Evolutionary conservation across 2,113 vertebrate species (phyloP).

Genomic region (Dicerorhinus sumatrensis): DNA sequence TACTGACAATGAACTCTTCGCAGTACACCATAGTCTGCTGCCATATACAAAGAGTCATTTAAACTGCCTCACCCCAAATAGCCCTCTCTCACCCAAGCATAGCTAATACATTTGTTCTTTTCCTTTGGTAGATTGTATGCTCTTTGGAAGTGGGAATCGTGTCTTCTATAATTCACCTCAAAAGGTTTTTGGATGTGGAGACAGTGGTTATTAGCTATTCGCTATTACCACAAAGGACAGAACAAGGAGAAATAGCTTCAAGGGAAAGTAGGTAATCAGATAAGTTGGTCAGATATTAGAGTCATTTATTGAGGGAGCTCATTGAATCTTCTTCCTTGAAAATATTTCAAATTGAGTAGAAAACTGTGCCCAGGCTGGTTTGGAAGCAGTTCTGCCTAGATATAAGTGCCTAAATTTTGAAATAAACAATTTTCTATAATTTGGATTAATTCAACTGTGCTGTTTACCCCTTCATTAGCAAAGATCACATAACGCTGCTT

Average conservation of each 20-base stretch:
- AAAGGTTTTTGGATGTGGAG: slow-evolving; percentile 57
- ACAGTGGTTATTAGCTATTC: slow-evolving; percentile 62
- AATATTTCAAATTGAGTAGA: slow-evolving; percentile 66
- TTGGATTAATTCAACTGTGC: background rate
- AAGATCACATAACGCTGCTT: background rate
- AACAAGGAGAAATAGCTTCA: slow-evolving; percentile 71
- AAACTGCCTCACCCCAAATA: slow-evolving; percentile 53
- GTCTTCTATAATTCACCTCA: slow-evolving; percentile 74
- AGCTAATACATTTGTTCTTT: slow-evolving; percentile 72
- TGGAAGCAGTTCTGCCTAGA: background rate
- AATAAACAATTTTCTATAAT: slow-evolving; percentile 54
- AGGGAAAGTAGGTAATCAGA: slow-evolving; percentile 70
- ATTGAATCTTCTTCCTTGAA: slow-evolving; percentile 62
- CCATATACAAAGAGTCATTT: slow-evolving; percentile 28
- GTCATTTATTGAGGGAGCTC: slow-evolving; percentile 57
- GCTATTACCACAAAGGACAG: slow-evolving; percentile 65
- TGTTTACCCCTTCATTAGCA: background rate
- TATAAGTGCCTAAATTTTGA: slow-evolving; percentile 28
- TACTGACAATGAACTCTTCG: background rate
- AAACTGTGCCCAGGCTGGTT: background rate
- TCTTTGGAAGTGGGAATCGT: slow-evolving; percentile 61
- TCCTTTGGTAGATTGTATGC: slow-evolving; percentile 54
- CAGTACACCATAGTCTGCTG: background rate
- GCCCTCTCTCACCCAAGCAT: slow-evolving; percentile 64
- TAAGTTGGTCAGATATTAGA: slow-evolving; percentile 69